Conservation (phyloP, 2,797 vertebrate species). For the Propithecus deckenii region DNA sequence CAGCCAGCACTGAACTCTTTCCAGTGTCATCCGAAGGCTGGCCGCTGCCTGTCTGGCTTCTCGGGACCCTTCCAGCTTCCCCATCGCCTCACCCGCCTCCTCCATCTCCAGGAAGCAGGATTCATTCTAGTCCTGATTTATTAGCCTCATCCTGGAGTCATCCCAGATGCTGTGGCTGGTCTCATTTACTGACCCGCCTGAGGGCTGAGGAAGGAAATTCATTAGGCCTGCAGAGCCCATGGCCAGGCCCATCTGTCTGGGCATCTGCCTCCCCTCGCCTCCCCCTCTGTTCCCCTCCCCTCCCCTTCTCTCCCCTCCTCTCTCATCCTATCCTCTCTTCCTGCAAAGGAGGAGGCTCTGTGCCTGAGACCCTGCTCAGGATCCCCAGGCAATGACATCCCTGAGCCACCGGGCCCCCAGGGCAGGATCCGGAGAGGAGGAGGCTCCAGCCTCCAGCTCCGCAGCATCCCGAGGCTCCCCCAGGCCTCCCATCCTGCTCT, state of each 20-base stretch:
- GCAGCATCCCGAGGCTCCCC: background rate
- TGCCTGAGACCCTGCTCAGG: background rate
- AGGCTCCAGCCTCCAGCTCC: background rate
- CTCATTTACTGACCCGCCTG: conserved; percentile 78
- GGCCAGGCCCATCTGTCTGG: conserved; percentile 76
- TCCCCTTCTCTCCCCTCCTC: background rate
- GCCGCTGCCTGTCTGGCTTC: background rate
- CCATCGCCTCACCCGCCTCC: background rate
- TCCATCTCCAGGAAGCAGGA: conserved; percentile 55
- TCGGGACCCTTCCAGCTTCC: background rate
- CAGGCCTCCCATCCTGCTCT: no score
- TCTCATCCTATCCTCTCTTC: background rate
- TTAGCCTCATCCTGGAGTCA: conserved; percentile 60
- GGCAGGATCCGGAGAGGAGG: background rate
- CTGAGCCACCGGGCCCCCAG: rapidly evolving
- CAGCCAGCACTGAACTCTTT: conserved; percentile 38
- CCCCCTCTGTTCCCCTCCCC: background rate
- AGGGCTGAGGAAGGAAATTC: conserved; percentile 77
- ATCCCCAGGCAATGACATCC: background rate
- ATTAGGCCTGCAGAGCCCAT: conserved; percentile 75
- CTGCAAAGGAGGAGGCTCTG: background rate
- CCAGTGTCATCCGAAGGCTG: background rate
- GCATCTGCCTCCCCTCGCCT: conserved; percentile 64
- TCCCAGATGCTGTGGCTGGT: conserved; percentile 62
- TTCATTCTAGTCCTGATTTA: conserved; percentile 52